Conservation (phyloP, 2,888 invertebrate genomes). For the Abscondita cerata region DNA sequence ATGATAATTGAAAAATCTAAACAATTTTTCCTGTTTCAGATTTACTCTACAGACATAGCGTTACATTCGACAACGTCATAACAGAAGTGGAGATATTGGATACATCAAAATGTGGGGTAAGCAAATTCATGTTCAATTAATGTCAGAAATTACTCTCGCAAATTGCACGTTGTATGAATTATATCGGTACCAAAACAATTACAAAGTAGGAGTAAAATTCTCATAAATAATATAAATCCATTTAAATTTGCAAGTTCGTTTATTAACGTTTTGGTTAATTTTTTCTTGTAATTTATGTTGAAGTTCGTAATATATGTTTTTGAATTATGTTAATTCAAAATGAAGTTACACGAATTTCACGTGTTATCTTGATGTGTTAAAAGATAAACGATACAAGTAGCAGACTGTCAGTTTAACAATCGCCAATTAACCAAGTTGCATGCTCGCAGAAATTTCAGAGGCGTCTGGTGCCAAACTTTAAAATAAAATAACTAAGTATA, state of each 20-base stretch:
- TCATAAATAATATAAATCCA: too few species aligned
- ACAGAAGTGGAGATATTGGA: conserved; percentile 82
- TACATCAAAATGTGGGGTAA: conserved; percentile 82
- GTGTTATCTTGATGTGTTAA: conserved; percentile 18
- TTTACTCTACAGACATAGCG: conserved; percentile 80
- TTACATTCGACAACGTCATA: conserved; percentile 78
- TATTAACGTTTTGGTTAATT: too few species aligned
- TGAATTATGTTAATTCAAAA: conserved; percentile 3
- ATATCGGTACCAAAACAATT: too few species aligned
- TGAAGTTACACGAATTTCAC: conserved; percentile 15
- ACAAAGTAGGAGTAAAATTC: too few species aligned
- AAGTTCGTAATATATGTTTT: not conserved
- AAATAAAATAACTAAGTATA: conserved; percentile 20
- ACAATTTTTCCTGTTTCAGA: conserved; percentile 68
- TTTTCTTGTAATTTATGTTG: not conserved
- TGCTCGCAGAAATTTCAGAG: conserved; percentile 17
- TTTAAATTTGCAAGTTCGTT: too few species aligned
- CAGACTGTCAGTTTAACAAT: conserved; percentile 27
- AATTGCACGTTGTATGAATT: too few species aligned
- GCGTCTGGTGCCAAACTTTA: conserved; percentile 27
- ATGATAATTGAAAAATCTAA: too few species aligned
- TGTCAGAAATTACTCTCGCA: not conserved
- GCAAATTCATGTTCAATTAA: conserved; percentile 49
- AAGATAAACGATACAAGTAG: conserved; percentile 29
- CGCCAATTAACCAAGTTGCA: conserved; percentile 28